Evolutionary conservation across 2,113 vertebrate genomes (phyloP).

Genomic region (Esox niger): DNA sequence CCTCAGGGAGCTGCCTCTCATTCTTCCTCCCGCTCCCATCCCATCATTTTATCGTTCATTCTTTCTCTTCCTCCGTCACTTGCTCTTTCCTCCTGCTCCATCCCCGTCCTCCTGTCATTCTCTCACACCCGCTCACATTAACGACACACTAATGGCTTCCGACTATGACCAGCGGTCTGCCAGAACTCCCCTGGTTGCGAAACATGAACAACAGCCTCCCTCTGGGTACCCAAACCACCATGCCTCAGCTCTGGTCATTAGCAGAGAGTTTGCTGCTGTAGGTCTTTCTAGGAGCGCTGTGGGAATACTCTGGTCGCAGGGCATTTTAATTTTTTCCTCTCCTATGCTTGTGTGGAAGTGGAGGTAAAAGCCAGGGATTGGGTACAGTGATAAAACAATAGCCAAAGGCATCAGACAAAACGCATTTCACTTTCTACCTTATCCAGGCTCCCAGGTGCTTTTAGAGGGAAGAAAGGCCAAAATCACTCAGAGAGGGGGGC

Average conservation of each 20-base stretch:
- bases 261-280: constrained; percentile 5
- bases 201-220: background rate
- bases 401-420: background rate
- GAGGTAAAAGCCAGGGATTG: background rate
- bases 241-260: constrained; percentile 2
- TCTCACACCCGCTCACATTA: background rate
- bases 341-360: constrained; percentile 1
- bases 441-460: constrained; percentile 12
- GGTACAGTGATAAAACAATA: background rate
- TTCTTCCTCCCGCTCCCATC: background rate
- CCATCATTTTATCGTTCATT: background rate
- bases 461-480: constrained; percentile 9
- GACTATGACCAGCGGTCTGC: background rate
- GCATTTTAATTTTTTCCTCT: background rate
- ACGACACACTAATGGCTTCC: background rate
- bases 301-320: constrained; percentile 20
- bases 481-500: too few relatives aligned
- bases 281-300: constrained; percentile 6
- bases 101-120: background rate
- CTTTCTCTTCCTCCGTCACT: background rate
- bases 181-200: background rate
- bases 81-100: background rate
- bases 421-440: background rate
- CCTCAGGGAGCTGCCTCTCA: background rate
- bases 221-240: background rate